Conservation (phyloP, 2,888 invertebrate genomes). For the Volucella zonaria region DNA sequence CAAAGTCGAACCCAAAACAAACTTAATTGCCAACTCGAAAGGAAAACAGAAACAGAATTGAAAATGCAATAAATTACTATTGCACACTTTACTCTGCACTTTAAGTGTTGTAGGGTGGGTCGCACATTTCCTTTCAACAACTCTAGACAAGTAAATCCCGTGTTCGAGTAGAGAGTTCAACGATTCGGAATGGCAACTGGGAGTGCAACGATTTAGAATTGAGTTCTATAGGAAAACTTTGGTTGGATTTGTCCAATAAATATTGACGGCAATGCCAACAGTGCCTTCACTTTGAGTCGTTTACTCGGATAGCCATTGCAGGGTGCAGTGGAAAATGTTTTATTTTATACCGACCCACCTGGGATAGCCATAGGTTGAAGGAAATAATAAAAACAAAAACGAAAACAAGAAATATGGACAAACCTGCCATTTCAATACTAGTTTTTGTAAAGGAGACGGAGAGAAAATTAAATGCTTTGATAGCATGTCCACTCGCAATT, state of each 20-base stretch:
- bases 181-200: not conserved
- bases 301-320: not conserved
- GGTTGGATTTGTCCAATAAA: slow-evolving; percentile 42
- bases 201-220: slow-evolving; percentile 32
- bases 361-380: slow-evolving; percentile 16
- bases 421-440: not conserved
- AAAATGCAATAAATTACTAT: slow-evolving; percentile 59
- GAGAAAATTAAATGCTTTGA: slow-evolving; percentile 56
- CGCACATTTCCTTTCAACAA: slow-evolving; percentile 58
- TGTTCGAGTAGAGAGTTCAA: not conserved
- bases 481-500: slow-evolving; percentile 64
- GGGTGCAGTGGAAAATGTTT: slow-evolving; percentile 57
- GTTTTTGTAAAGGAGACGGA: not conserved
- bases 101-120: slow-evolving; percentile 56
- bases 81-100: slow-evolving; percentile 24
- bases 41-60: slow-evolving; percentile 32
- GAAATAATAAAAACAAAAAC: not conserved
- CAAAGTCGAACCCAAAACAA: slow-evolving; percentile 38
- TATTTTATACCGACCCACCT: slow-evolving; percentile 22
- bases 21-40: slow-evolving; percentile 25
- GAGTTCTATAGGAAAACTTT: slow-evolving; percentile 12
- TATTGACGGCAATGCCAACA: slow-evolving; percentile 18
- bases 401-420: slow-evolving; percentile 1
- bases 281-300: not conserved
- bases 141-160: slow-evolving; percentile 10